Percentiles rank a stretch among this genome's conserved stretches.
Evolutionary conservation across 1,140 invertebrate species (phyloP).

Genomic region (Harpegnathos saltator): DNA sequence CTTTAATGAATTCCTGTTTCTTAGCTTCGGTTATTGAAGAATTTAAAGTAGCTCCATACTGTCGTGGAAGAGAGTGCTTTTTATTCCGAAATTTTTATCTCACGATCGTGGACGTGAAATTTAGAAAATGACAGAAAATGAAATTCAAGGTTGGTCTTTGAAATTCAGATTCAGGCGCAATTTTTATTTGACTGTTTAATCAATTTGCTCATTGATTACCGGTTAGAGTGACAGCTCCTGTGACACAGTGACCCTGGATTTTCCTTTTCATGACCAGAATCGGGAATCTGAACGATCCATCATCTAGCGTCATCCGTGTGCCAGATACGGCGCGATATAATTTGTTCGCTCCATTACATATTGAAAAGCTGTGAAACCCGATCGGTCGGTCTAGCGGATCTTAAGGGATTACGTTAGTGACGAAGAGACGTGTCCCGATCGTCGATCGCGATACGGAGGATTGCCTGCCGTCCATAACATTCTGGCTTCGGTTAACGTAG

Average conservation of each 20-base stretch:
- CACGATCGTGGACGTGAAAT: too few relatives aligned
- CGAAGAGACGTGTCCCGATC: conserved; percentile 45
- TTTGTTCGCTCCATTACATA: conserved; percentile 57
- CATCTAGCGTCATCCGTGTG: conserved; percentile 35
- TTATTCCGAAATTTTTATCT: too few relatives aligned
- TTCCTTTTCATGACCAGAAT: conserved; percentile 29
- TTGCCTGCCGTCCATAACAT: background rate
- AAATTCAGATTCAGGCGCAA: too few relatives aligned
- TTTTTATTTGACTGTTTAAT: too few relatives aligned
- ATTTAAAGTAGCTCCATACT: too few relatives aligned
- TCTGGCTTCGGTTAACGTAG: background rate
- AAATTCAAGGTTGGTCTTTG: too few relatives aligned
- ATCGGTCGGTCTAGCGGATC: conserved; percentile 37
- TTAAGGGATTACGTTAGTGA: conserved; percentile 27
- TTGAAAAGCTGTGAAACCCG: conserved; percentile 58
- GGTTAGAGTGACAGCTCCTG: background rate
- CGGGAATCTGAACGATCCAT: conserved; percentile 44
- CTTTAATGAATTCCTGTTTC: too few relatives aligned
- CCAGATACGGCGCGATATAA: conserved; percentile 36
- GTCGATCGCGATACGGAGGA: conserved; percentile 26
- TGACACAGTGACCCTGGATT: conserved; percentile 19
- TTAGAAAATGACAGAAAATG: too few relatives aligned
- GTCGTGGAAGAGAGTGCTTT: too few relatives aligned
- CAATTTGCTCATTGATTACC: background rate
- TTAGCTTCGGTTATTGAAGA: too few relatives aligned